A percentile compares a stretch with the other conserved stretches of the same genome.
Evolutionary conservation across 2,113 vertebrate species (phyloP).

Genomic region (Bombycilla garrulus): DNA sequence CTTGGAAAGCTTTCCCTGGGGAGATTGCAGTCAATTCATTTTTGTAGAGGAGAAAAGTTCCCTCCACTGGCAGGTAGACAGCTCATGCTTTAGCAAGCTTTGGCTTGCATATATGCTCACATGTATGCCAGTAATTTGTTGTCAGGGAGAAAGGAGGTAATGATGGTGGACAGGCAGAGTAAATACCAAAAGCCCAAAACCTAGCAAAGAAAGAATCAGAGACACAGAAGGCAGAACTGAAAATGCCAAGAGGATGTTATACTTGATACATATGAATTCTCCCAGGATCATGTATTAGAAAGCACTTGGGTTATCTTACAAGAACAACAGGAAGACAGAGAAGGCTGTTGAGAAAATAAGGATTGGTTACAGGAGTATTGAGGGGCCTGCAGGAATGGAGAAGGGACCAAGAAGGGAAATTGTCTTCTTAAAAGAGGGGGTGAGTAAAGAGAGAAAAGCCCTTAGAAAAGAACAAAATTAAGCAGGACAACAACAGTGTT

Average conservation of each 20-base stretch:
- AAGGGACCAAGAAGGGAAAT: background rate
- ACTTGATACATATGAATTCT: background rate
- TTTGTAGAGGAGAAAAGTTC: background rate
- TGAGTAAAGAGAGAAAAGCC: background rate
- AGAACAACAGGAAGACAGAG: background rate
- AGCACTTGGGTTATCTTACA: background rate
- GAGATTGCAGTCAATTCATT: slow-evolving; percentile 21
- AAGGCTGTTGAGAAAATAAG: background rate
- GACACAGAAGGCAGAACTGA: background rate
- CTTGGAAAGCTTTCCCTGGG: background rate
- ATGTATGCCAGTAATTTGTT: background rate
- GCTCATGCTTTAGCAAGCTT: background rate
- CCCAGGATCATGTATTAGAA: background rate
- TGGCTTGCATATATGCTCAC: background rate
- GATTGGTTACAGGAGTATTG: background rate
- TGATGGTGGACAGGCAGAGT: background rate
- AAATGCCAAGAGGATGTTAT: background rate
- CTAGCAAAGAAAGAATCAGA: background rate
- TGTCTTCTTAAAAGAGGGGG: background rate
- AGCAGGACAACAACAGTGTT: background rate
- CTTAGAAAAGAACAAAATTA: background rate
- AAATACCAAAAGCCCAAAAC: slow-evolving; percentile 30
- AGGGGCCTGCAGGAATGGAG: background rate
- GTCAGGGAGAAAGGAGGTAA: slow-evolving; percentile 18
- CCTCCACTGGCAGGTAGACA: background rate